Conservation (phyloP, 2,113 vertebrate genomes). For the Amblyopsis rosae region DNA sequence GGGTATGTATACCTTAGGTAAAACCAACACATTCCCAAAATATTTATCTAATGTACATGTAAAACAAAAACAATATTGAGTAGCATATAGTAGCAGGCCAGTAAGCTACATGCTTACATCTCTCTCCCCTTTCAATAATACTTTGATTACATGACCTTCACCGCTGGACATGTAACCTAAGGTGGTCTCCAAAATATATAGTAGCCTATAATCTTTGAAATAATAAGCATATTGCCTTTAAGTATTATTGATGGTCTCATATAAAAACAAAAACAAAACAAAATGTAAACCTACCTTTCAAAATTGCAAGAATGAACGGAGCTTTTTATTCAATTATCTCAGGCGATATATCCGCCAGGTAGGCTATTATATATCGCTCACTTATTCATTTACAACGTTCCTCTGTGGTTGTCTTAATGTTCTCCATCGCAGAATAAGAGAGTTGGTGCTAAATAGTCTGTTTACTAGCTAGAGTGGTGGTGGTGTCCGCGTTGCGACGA, state of each 20-base stretch:
- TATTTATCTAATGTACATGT: background rate
- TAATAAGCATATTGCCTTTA: background rate
- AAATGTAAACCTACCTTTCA: background rate
- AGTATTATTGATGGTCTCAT: too few species aligned
- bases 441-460: background rate
- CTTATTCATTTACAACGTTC: too few species aligned
- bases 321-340: conserved; percentile 8
- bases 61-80: background rate
- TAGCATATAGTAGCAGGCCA: background rate
- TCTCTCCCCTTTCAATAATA: conserved; percentile 23
- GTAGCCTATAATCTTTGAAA: background rate
- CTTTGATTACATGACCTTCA: conserved; percentile 9
- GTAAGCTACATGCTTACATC: conserved; percentile 1
- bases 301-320: too few species aligned
- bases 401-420: too few species aligned
- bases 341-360: conserved; percentile 31
- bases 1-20: too few species aligned
- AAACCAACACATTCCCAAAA: background rate
- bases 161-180: conserved; percentile 3
- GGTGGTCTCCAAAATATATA: background rate
- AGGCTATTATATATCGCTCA: background rate
- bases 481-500: background rate
- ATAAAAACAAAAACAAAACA: too few species aligned
- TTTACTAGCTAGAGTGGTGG: conserved; percentile 12
- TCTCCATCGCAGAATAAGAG: background rate